These are phyloP conservation scores for Callorhinus ursinus DNA, from an alignment of 2,113 vertebrate species.

Conservation along the genomic window DNA sequence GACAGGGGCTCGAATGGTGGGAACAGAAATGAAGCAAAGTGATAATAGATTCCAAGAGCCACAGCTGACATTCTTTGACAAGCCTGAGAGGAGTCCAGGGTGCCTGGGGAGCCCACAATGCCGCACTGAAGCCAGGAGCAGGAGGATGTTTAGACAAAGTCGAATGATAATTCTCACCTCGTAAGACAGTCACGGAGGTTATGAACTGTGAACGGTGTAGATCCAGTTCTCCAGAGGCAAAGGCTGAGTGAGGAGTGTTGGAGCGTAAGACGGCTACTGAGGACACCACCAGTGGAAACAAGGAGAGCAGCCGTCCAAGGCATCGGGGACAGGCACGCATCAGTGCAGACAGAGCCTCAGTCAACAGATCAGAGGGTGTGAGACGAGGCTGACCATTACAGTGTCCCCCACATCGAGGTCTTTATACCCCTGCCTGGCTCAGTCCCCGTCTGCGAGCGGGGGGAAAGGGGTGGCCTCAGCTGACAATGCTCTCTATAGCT, in stretches of 20 bases:
- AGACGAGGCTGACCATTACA: fast-evolving
- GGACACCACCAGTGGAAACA: background rate
- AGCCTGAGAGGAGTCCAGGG: background rate
- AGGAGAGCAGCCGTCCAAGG: background rate
- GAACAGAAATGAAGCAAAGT: background rate
- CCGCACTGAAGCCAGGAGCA: background rate
- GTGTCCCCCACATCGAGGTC: fast-evolving
- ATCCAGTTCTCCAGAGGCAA: background rate
- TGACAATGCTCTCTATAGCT: background rate
- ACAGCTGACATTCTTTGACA: fast-evolving
- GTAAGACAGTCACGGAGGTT: fast-evolving
- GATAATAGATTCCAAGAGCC: background rate
- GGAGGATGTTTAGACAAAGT: background rate
- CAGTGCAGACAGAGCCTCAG: background rate
- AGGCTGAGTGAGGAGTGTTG: background rate
- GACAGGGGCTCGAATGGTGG: background rate
- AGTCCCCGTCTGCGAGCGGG: fast-evolving
- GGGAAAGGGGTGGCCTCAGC: fast-evolving
- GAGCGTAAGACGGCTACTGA: no score
- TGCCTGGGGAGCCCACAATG: background rate
- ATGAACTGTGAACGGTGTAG: background rate
- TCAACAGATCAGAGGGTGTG: no score
- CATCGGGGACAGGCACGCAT: background rate
- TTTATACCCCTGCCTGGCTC: background rate
- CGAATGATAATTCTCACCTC: background rate